A percentile compares a stretch with the other conserved stretches of the same genome.
These are phyloP conservation scores for Reticulitermes speratus DNA, from an alignment of 1,140 invertebrate species.

Conservation along the genomic window DNA sequence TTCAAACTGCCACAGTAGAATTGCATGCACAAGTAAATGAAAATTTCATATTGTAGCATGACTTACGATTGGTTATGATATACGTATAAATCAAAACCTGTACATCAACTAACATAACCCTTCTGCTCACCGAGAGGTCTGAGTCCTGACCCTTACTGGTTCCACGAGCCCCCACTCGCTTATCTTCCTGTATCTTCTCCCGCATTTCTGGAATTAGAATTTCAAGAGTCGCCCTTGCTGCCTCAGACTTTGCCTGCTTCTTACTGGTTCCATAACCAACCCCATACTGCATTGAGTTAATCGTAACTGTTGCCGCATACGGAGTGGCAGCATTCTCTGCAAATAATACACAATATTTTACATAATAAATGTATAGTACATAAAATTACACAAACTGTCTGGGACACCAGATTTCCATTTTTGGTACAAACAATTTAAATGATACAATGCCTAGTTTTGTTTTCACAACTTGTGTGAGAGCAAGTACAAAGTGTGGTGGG, in stretches of 20 bases:
- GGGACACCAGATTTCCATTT: background rate
- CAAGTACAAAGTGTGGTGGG: too few relatives aligned
- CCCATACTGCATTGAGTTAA: slow-evolving; percentile 90
- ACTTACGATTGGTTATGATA: too few relatives aligned
- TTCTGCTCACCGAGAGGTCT: slow-evolving; percentile 59
- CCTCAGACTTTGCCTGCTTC: slow-evolving; percentile 91
- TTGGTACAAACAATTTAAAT: too few relatives aligned
- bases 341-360: slow-evolving; percentile 32
- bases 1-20: too few relatives aligned
- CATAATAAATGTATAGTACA: background rate
- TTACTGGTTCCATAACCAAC: slow-evolving; percentile 91
- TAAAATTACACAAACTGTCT: background rate
- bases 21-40: too few relatives aligned
- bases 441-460: too few relatives aligned
- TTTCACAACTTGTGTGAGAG: too few relatives aligned
- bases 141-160: slow-evolving; percentile 53
- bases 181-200: slow-evolving; percentile 65
- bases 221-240: slow-evolving; percentile 84
- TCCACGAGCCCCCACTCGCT: slow-evolving; percentile 51
- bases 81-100: too few relatives aligned
- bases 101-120: too few relatives aligned
- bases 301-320: slow-evolving; percentile 89
- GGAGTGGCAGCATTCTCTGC: slow-evolving; percentile 89
- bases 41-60: too few relatives aligned
- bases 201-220: slow-evolving; percentile 94